Base-by-base conservation (phyloP, 37 sponge, comb jelly and placozoan genomes). In the Axinella damicornis region DNA sequence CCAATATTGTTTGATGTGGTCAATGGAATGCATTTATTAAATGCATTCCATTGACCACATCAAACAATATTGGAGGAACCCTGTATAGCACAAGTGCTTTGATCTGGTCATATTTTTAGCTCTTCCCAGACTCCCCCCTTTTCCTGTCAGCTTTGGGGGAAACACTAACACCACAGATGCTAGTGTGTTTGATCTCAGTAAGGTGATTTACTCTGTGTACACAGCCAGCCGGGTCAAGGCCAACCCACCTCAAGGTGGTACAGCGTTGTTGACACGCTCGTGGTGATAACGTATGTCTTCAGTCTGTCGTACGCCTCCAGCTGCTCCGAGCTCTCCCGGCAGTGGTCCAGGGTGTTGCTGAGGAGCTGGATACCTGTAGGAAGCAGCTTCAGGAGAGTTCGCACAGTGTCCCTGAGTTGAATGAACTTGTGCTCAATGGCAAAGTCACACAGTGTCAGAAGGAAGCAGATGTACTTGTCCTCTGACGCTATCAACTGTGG, bases 381-480 rank as follows among this genome's bases (percentile, higher is more conserved):
- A 31, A 95, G 61, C 31, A 95, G 79, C 56, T 85, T 88, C 38
- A 95, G 83, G 16, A 95, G 70, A 36, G 64, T 77, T 18, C 95
- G 69, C 32, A 82, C 83, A 38, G 83, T 65, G 34, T 95, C 95
- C 53, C 92, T 89, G 62, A 95, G 82, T 25, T 57, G 52, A 24
- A 71, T 27, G 22, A 75, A 66, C 22, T 66, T 77, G 62, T 85
- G 39, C 57, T 54, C 64, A 2, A 95, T 46, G 24, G 93, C 92
- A 86, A 89, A 95, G 54, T 95, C 95, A 86, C 93, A 86, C 36
- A 95, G 55, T 21, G 39, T 57, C 46, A 95, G 62, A 22, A 95
- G 76, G 69, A 95, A 85, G 25, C 65, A 36, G 1, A 87, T 84
- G 57, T 85, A 71, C 65, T 64, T 68, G 13, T 63, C 56, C 0